Evolutionary conservation across 2,113 vertebrate genomes (phyloP).

Genomic region (Ctenodactylus gundi): DNA sequence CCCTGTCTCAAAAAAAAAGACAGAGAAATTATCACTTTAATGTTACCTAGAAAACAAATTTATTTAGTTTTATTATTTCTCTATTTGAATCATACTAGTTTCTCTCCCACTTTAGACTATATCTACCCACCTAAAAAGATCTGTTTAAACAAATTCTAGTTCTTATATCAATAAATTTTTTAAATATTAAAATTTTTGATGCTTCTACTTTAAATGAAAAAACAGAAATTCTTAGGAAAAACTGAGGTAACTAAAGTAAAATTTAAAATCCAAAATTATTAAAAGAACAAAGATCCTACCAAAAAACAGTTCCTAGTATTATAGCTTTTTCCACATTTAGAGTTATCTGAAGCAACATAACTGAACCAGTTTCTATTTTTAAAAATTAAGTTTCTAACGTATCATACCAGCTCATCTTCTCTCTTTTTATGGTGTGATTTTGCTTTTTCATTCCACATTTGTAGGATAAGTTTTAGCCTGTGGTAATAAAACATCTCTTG

Average conservation of each 20-base stretch:
- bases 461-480: not conserved
- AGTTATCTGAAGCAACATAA: not conserved
- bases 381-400: slow-evolving; percentile 21
- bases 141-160: slow-evolving; percentile 21
- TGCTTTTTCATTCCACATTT: slow-evolving; percentile 45
- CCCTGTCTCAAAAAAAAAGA: too few species aligned
- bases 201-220: slow-evolving; percentile 26
- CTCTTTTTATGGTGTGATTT: not conserved
- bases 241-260: not conserved
- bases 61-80: slow-evolving; percentile 39
- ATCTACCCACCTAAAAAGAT: not conserved
- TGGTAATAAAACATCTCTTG: not conserved
- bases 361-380: not conserved
- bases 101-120: slow-evolving; percentile 11
- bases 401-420: slow-evolving; percentile 68
- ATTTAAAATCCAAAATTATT: slow-evolving; percentile 42
- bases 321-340: not conserved
- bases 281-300: slow-evolving; percentile 6
- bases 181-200: slow-evolving; percentile 45
- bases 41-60: slow-evolving; percentile 27
- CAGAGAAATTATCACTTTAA: slow-evolving; percentile 31
- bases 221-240: slow-evolving; percentile 25
- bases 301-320: slow-evolving; percentile 24
- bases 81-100: not conserved
- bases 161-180: slow-evolving; percentile 24